A percentile compares a stretch with the other conserved stretches of the same genome.
Evolutionary conservation across 2,797 vertebrate species (phyloP).

Genomic region (Lophotriccus pileatus): DNA sequence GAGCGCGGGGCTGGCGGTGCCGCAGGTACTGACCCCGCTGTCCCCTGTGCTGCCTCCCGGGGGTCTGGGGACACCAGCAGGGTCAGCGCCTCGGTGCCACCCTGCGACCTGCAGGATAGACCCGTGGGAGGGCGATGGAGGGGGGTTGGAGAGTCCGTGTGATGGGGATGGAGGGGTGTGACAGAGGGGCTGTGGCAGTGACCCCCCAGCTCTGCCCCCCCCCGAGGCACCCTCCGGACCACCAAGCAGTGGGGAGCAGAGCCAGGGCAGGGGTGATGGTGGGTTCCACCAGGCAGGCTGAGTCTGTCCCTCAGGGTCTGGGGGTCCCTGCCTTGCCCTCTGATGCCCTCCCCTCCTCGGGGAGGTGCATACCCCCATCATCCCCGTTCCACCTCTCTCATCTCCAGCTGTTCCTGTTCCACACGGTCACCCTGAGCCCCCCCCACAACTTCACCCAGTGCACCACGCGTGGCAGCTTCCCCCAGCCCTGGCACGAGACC

Average conservation of each 20-base stretch:
- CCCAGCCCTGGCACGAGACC: constrained; percentile 83
- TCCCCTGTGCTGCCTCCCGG: background rate
- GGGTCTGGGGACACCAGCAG: fast-evolving
- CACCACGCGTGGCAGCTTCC: constrained; percentile 84
- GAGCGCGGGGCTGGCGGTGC: constrained; percentile 79
- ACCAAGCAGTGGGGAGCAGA: fast-evolving
- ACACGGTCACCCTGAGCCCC: constrained; percentile 81
- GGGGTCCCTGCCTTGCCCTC: no score
- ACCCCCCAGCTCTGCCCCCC: background rate
- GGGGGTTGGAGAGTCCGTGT: background rate
- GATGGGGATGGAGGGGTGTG: background rate
- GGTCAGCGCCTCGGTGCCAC: background rate
- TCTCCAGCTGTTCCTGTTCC: constrained; percentile 85
- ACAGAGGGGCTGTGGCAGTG: fast-evolving
- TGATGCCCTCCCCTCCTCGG: fast-evolving
- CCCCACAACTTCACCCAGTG: constrained; percentile 88
- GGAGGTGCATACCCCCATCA: fast-evolving
- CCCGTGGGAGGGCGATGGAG: background rate
- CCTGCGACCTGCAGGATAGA: fast-evolving
- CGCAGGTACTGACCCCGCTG: constrained; percentile 72
- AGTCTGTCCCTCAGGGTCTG: background rate
- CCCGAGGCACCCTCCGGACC: fast-evolving
- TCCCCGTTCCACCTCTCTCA: background rate
- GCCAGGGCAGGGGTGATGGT: fast-evolving
- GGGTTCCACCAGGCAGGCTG: fast-evolving